Evolutionary conservation across 2,113 vertebrate genomes (phyloP), one percentile per base, ranked within the genome.

Genomic region (Hypocryptadius cinnamomeus): DNA sequence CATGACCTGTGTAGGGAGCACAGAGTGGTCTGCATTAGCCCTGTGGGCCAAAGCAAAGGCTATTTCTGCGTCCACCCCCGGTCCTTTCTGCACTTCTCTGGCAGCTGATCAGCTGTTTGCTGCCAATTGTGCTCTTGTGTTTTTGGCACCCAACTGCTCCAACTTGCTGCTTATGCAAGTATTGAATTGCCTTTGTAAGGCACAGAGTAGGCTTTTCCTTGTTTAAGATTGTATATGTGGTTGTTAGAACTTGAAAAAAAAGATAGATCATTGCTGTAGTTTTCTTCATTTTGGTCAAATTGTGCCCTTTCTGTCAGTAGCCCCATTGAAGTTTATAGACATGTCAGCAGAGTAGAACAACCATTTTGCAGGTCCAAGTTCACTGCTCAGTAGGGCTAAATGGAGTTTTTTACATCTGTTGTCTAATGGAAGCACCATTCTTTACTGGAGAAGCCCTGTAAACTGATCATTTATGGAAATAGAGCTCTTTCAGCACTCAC

Each of bases 151-250:
- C 60, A 73, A 65, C 68, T 4, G 8, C 63, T 93, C 70, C 69
- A 82, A 76, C 70, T 95, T 86, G 80, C 86, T 89, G 77, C 70
- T 92, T 48, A 23, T 76, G 11, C 61, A 79, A 94, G 84, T 54
- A 53, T 61, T 84, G 90, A 94, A 92, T 93, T 92, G 92, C 45
- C 57, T 89, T 94, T 89, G 66, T 81, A 76, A 82, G 63, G 65
- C 50, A 65, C 84, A 93, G 56, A 64, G 72, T 44, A 60, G 83
- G 64, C 73, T 87, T 68, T 40, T 74, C 57, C 65, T 60, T 92
- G 53, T 87, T 84, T 51, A 74, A 80, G 40, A 31, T 63, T 48
- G 61, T 89, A 16, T 90, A 39, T 87, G 61, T 85, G 53, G 44
- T 65, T 87, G 77, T 88, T 94, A 72, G 3, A 4, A 90, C n/a